Conservation (phyloP, 2,797 vertebrate genomes). For the Myiothlypis chrysogaster region DNA sequence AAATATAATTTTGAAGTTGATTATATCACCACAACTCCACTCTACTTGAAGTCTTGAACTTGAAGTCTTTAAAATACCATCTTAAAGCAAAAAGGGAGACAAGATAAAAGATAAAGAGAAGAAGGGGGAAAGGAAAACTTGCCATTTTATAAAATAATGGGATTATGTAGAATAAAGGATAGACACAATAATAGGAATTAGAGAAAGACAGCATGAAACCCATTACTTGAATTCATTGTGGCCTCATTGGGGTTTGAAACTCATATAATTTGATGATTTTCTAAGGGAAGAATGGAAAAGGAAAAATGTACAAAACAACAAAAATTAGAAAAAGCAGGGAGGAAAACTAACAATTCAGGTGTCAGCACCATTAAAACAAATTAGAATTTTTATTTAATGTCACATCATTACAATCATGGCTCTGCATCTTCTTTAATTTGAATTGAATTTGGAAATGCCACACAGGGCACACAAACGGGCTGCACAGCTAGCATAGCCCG, state of each 20-base stretch:
- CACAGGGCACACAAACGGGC: rapidly evolving
- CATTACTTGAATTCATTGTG: background rate
- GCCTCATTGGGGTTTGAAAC: background rate
- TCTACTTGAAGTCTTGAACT: too few species aligned
- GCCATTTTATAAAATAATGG: background rate
- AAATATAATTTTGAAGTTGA: slow-evolving; percentile 33
- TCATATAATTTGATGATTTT: background rate
- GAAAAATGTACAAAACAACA: background rate
- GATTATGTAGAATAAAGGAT: background rate
- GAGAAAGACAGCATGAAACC: background rate
- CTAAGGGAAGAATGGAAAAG: background rate
- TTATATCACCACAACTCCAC: slow-evolving; percentile 35
- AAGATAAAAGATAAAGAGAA: slow-evolving; percentile 17
- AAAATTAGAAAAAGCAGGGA: background rate
- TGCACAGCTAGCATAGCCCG: rapidly evolving
- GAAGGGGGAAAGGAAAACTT: background rate
- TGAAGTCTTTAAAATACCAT: background rate
- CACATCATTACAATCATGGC: background rate
- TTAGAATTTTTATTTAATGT: background rate
- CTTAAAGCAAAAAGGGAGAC: background rate
- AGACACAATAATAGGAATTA: background rate
- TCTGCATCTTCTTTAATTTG: background rate
- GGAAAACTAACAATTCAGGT: background rate
- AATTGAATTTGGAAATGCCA: background rate
- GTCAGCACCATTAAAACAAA: background rate